A percentile compares a stretch with the other conserved stretches of the same genome.
Evolutionary conservation across 2,797 vertebrate genomes (phyloP).

Genomic region (Alexandromys oeconomus): DNA sequence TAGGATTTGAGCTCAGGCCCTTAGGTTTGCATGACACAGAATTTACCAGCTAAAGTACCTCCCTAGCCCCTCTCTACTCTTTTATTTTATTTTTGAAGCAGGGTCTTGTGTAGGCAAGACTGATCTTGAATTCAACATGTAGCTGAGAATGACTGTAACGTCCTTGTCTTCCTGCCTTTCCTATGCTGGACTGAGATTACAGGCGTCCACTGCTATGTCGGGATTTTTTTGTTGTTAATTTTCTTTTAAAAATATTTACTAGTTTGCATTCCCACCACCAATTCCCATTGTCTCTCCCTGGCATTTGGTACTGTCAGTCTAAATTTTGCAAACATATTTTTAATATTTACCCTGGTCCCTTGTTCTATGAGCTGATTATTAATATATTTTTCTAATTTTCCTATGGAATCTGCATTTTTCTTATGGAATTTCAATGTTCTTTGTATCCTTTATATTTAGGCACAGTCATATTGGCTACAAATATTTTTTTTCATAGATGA

Average conservation of each 20-base stretch:
- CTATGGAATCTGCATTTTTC: background rate
- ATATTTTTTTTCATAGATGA: conserved; percentile 21
- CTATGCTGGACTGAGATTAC: background rate
- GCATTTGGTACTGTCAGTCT: background rate
- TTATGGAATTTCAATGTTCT: background rate
- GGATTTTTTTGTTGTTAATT: background rate
- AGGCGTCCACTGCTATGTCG: background rate
- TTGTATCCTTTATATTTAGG: conserved; percentile 6
- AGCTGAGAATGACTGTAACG: background rate
- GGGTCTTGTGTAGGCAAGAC: too few relatives aligned
- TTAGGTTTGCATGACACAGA: background rate
- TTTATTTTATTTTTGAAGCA: background rate
- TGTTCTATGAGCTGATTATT: background rate
- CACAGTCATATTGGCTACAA: background rate
- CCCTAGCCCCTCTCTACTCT: background rate
- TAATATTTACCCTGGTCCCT: background rate
- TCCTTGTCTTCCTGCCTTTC: background rate
- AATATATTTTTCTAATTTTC: conserved; percentile 20
- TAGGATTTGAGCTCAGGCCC: background rate
- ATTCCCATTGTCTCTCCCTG: background rate
- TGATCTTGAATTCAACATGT: background rate
- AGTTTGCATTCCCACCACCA: background rate
- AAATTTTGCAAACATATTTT: conserved; percentile 42
- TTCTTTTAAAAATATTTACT: background rate
- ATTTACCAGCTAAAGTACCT: background rate